Conservation (phyloP, 1,140 invertebrate genomes). For the Amyelois transitella region DNA sequence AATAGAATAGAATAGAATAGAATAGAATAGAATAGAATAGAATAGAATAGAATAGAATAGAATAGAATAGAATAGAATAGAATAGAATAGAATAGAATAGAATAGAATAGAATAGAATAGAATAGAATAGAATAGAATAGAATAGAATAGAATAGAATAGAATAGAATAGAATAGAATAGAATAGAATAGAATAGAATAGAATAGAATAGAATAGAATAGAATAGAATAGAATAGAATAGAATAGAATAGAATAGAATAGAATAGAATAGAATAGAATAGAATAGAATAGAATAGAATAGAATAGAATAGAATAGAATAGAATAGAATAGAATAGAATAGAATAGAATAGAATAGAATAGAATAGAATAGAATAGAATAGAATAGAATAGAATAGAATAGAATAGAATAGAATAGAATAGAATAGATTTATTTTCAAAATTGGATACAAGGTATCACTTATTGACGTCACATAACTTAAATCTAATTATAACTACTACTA, state of each 20-base stretch:
- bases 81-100: neutral
- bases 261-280: neutral
- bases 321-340: too few species aligned
- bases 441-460: too few species aligned
- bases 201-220: neutral
- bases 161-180: neutral
- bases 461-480: too few species aligned
- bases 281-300: too few species aligned
- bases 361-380: too few species aligned
- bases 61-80: neutral
- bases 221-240: neutral
- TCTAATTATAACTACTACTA: too few species aligned
- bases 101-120: neutral
- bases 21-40: neutral
- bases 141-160: neutral
- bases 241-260: neutral
- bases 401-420: too few species aligned
- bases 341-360: too few species aligned
- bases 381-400: too few species aligned
- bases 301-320: too few species aligned
- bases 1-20: neutral
- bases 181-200: neutral
- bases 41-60: neutral
- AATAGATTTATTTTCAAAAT: too few species aligned
- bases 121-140: neutral